Evolutionary conservation across 2,888 invertebrate species (phyloP).

Genomic region (Deroplatys truncata): DNA sequence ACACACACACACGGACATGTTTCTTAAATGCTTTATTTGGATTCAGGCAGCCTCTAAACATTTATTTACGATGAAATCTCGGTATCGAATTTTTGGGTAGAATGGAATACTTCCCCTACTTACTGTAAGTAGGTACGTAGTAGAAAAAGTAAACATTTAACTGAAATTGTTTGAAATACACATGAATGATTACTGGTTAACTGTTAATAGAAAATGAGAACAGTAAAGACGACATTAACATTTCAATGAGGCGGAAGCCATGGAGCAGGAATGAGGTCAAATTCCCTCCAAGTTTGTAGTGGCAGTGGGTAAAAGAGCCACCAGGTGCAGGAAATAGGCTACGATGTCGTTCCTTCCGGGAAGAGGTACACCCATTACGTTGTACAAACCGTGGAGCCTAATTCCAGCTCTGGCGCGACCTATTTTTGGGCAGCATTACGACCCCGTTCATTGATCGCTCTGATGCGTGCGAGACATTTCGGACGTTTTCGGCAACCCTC

Average conservation of each 20-base stretch:
- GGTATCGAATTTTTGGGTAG: no score
- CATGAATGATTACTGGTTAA: no score
- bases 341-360: not conserved
- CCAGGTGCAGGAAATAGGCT: not conserved
- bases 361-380: not conserved
- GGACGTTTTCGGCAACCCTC: not conserved
- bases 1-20: no score
- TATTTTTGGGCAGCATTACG: not conserved
- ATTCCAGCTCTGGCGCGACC: not conserved
- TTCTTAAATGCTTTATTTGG: no score
- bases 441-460: not conserved
- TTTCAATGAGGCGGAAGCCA: not conserved
- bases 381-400: not conserved
- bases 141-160: no score
- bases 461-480: not conserved
- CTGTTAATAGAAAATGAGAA: no score
- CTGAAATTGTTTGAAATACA: no score
- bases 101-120: no score
- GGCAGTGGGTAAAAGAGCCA: not conserved
- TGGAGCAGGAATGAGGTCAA: not conserved
- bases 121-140: no score
- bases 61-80: no score
- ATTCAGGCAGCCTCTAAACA: no score
- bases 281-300: not conserved
- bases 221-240: no score